Evolutionary conservation across 2,888 invertebrate species (phyloP).

Genomic region (Deroplatys truncata): DNA sequence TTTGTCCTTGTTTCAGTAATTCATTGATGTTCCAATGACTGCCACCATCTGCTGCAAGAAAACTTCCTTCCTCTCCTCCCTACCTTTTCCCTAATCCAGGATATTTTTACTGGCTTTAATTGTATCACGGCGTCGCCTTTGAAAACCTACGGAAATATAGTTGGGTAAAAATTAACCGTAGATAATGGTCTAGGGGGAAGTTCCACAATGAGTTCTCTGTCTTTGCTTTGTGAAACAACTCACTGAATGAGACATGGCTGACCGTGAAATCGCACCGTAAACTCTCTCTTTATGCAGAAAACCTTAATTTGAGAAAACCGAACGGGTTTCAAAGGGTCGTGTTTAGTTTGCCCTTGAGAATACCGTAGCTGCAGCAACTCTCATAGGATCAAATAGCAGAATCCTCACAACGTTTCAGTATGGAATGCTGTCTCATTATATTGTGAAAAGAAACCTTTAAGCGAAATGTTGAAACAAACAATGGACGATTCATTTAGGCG

Average conservation of each 20-base stretch:
- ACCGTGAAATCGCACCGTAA: neutral
- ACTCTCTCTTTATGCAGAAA: neutral
- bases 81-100: neutral
- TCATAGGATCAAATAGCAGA: neutral
- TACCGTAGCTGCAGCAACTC: neutral
- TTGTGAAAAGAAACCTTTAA: too few relatives aligned
- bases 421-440: neutral
- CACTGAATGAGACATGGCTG: neutral
- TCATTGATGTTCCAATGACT: neutral
- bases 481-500: too few relatives aligned
- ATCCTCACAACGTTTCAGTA: neutral
- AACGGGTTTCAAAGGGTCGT: neutral
- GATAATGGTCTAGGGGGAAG: neutral
- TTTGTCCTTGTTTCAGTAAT: too few relatives aligned
- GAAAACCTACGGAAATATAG: neutral
- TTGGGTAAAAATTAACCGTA: neutral
- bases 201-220: neutral
- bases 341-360: neutral
- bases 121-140: neutral
- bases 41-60: neutral
- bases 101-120: slow-evolving; percentile 1
- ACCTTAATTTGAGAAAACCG: neutral
- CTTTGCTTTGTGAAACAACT: neutral
- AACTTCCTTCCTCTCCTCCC: neutral
- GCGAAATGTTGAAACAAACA: too few relatives aligned